Conservation (phyloP, 2,113 vertebrate genomes). For the Cyrtonyx montezumae region DNA sequence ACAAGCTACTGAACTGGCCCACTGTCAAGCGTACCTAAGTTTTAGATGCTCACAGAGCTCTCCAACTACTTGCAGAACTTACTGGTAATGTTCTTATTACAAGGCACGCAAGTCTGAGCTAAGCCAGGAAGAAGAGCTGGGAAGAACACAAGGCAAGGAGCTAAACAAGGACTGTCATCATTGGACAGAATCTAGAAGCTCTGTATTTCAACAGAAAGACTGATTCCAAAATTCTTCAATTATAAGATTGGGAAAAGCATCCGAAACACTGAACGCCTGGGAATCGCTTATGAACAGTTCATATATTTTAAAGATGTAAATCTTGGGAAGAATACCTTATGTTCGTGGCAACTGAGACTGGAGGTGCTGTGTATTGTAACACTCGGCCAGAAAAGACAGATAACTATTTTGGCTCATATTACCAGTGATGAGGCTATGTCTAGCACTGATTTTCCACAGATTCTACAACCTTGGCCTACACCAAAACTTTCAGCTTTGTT, state of each 20-base stretch:
- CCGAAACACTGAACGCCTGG: slow-evolving; percentile 67
- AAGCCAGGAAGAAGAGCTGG: slow-evolving; percentile 1
- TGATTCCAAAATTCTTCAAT: slow-evolving; percentile 57
- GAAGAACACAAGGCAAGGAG: slow-evolving; percentile 8
- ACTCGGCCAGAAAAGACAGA: slow-evolving; percentile 80
- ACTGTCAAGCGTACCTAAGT: neutral
- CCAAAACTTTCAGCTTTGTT: slow-evolving; percentile 75
- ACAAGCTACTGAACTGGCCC: neutral
- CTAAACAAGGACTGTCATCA: slow-evolving; percentile 8
- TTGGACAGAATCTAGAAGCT: slow-evolving; percentile 26
- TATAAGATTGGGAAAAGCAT: slow-evolving; percentile 64
- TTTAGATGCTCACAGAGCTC: neutral
- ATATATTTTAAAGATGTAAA: slow-evolving; percentile 82
- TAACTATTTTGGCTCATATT: slow-evolving; percentile 87
- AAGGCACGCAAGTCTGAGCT: neutral
- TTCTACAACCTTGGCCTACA: slow-evolving; percentile 79
- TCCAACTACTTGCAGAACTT: neutral
- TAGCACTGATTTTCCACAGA: slow-evolving; percentile 85
- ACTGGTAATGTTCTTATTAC: neutral
- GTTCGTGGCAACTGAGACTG: slow-evolving; percentile 67
- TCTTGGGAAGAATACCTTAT: slow-evolving; percentile 78
- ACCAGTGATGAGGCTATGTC: slow-evolving; percentile 84
- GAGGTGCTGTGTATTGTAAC: slow-evolving; percentile 76
- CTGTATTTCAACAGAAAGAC: slow-evolving; percentile 27
- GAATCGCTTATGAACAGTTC: slow-evolving; percentile 78